phyloP scores from a whole-genome alignment of 2,113 vertebrate species.

The Calonectris borealis region DNA sequence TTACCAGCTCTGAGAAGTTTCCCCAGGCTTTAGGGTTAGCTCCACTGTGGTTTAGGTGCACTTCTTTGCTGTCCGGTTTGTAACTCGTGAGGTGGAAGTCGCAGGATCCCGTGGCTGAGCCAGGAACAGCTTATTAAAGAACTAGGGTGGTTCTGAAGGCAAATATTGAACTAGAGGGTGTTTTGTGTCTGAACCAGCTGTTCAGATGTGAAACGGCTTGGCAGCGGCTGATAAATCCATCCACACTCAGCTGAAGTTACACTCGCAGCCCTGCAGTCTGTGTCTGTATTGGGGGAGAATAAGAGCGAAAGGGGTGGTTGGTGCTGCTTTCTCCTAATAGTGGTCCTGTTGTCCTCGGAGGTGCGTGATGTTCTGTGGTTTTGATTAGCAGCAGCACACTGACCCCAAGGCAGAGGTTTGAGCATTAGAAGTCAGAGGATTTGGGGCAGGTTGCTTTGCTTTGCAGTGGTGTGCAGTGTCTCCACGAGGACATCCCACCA shows the following conservation, averaged over 20 bases:
- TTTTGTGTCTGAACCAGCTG: neutral
- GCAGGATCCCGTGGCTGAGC: neutral
- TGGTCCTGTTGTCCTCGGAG: neutral
- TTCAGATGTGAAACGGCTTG: neutral
- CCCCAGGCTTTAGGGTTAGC: neutral
- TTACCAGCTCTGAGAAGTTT: neutral
- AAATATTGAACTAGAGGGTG: constrained; percentile 15
- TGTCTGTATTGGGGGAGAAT: neutral
- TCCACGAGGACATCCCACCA: fast-evolving
- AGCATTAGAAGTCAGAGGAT: neutral
- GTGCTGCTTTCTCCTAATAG: neutral
- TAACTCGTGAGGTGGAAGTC: neutral
- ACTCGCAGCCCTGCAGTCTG: neutral
- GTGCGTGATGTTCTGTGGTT: too few species aligned
- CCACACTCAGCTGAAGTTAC: fast-evolving
- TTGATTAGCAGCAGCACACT: neutral
- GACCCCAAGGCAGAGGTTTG: neutral
- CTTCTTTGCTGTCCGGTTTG: neutral
- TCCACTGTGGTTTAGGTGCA: neutral
- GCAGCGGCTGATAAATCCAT: neutral
- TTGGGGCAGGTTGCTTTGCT: neutral
- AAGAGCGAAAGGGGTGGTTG: neutral
- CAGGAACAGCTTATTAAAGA: neutral
- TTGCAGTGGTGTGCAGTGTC: neutral
- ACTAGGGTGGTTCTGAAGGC: neutral